A percentile compares a stretch with the other conserved stretches of the same genome.
These are phyloP conservation scores for Auanema sp. DNA, from an alignment of 2,888 invertebrate species.

Conservation along the genomic window DNA sequence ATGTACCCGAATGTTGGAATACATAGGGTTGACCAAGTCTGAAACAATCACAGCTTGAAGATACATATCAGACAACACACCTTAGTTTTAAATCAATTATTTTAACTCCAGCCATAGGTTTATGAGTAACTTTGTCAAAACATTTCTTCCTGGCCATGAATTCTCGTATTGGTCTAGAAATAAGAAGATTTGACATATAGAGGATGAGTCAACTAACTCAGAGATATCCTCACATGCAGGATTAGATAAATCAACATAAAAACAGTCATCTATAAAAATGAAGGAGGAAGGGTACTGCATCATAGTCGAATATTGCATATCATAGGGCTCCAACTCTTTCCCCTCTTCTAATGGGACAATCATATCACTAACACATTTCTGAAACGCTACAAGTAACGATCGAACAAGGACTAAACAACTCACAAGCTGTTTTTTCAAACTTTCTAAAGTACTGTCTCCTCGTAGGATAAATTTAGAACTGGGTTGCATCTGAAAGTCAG, in stretches of 20 bases:
- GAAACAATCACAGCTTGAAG: not conserved
- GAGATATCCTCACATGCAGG: constrained; percentile 21
- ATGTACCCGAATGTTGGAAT: constrained; percentile 50
- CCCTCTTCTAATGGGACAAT: constrained; percentile 36
- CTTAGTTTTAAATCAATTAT: constrained; percentile 43
- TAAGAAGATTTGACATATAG: not conserved
- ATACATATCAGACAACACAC: constrained; percentile 14
- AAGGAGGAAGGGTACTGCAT: constrained; percentile 38
- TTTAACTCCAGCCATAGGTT: constrained; percentile 26
- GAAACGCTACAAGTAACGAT: not conserved
- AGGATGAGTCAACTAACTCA: constrained; percentile 13
- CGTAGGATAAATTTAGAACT: constrained; percentile 32
- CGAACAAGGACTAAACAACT: constrained; percentile 2
- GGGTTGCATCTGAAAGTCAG: constrained; percentile 22
- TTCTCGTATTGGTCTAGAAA: constrained; percentile 40
- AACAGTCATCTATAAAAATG: constrained; percentile 46
- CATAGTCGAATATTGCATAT: constrained; percentile 17
- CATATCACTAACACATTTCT: constrained; percentile 38
- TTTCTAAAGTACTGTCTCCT: constrained; percentile 30
- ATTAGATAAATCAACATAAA: constrained; percentile 34
- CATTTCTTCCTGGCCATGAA: constrained; percentile 38
- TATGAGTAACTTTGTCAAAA: constrained; percentile 26
- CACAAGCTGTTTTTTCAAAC: constrained; percentile 34
- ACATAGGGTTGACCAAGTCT: constrained; percentile 48
- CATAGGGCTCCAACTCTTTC: constrained; percentile 26